These are phyloP conservation scores for Syndactyla subalaris DNA, from an alignment of 2,797 vertebrate species.

Conservation along the genomic window DNA sequence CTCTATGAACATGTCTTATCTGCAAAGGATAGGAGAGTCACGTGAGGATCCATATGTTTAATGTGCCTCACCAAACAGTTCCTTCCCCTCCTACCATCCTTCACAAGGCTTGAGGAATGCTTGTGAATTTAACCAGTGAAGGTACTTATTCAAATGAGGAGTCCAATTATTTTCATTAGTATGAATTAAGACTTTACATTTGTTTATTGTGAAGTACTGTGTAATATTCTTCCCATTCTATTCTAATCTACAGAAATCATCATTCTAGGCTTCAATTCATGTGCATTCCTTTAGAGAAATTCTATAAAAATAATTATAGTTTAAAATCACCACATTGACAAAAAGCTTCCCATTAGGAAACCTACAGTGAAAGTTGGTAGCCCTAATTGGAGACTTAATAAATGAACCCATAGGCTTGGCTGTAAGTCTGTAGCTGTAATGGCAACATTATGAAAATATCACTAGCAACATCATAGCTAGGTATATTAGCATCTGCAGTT, in stretches of 20 bases:
- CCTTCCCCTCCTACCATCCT: neutral
- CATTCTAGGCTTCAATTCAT: neutral
- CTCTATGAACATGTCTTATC: neutral
- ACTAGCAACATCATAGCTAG: neutral
- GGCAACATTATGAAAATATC: neutral
- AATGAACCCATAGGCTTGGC: neutral
- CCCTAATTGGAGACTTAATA: neutral
- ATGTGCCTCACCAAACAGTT: neutral
- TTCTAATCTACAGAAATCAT: neutral
- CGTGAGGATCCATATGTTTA: neutral
- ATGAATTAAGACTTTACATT: neutral
- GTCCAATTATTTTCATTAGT: neutral
- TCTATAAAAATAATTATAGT: neutral
- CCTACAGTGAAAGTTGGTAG: neutral
- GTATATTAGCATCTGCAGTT: neutral
- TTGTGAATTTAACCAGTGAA: neutral
- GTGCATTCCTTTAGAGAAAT: neutral
- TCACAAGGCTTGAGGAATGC: neutral
- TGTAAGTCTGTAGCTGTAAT: neutral
- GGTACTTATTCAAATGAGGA: neutral
- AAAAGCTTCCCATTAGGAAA: neutral
- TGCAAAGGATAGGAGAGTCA: neutral
- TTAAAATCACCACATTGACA: neutral
- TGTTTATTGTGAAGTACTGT: neutral
- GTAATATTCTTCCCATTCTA: neutral